phyloP scores from a whole-genome alignment of 2,888 invertebrate genomes.

The Nemotelus pantherinus region DNA sequence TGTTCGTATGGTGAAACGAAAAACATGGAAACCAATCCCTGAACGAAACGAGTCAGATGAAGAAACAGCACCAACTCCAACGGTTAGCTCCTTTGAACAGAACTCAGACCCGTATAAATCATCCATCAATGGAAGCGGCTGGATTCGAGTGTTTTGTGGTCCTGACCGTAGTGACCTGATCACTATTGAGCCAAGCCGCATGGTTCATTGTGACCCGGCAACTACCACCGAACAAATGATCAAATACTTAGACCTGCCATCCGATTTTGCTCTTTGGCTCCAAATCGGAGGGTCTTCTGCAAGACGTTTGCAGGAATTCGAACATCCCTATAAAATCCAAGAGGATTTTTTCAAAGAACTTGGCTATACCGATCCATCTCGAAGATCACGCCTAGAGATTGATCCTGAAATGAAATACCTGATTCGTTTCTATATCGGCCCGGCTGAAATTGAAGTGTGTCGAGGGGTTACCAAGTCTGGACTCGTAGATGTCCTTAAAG shows the following conservation, averaged over 20 bases:
- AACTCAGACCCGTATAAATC: constrained; percentile 6
- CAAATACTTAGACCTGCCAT: constrained; percentile 52
- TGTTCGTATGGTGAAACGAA: constrained; percentile 48
- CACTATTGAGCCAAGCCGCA: constrained; percentile 53
- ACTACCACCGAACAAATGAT: constrained; percentile 50
- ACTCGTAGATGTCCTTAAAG: constrained; percentile 69
- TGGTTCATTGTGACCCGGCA: constrained; percentile 50
- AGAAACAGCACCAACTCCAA: neutral
- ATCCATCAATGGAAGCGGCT: constrained; percentile 47
- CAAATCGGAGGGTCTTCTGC: constrained; percentile 70
- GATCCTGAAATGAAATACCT: constrained; percentile 73
- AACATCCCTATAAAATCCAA: constrained; percentile 71
- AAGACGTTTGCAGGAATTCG: constrained; percentile 68
- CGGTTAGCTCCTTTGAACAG: neutral
- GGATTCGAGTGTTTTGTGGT: constrained; percentile 53
- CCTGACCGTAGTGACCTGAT: constrained; percentile 52
- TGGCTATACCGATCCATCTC: constrained; percentile 70
- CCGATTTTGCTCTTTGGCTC: constrained; percentile 55
- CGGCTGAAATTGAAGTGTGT: constrained; percentile 67
- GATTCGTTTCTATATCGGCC: constrained; percentile 72
- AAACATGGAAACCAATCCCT: constrained; percentile 43
- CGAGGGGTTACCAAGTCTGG: constrained; percentile 65
- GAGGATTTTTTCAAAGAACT: constrained; percentile 70
- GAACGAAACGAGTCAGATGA: constrained; percentile 37
- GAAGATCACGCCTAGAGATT: constrained; percentile 71